Evolutionary conservation across 1,140 invertebrate genomes (phyloP).

Genomic region (Pseudomyrmex pallidus): DNA sequence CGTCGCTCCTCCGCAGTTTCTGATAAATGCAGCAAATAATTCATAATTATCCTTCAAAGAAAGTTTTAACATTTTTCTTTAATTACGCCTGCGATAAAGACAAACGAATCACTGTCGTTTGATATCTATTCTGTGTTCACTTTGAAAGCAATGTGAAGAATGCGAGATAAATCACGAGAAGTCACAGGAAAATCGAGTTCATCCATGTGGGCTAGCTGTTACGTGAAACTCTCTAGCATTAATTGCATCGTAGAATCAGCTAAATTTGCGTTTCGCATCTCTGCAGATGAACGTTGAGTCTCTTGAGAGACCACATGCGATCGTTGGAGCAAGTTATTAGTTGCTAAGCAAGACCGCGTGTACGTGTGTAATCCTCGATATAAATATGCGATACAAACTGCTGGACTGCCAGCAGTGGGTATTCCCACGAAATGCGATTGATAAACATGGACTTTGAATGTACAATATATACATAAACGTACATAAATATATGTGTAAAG

Average conservation of each 20-base stretch:
- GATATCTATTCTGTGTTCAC: no score
- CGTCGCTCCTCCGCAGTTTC: background rate
- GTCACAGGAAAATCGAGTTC: background rate
- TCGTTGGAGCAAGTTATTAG: background rate
- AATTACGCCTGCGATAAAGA: no score
- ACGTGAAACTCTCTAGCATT: background rate
- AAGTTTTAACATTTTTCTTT: no score
- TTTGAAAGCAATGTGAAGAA: no score
- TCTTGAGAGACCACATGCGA: background rate
- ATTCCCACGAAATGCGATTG: background rate
- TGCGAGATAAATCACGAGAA: no score
- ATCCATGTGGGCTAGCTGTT: background rate
- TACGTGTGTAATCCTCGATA: slow-evolving; percentile 6
- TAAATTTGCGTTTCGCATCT: background rate
- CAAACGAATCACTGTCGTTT: no score
- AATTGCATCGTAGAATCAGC: background rate
- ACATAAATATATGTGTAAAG: background rate
- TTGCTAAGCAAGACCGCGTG: slow-evolving; percentile 9
- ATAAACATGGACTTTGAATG: background rate
- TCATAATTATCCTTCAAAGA: no score
- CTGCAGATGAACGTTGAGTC: background rate
- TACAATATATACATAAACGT: no score
- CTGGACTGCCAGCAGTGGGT: background rate
- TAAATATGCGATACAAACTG: slow-evolving; percentile 13
- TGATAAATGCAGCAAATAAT: background rate